phyloP scores from a whole-genome alignment of 2,888 invertebrate species.

The Amphipoea oculea region DNA sequence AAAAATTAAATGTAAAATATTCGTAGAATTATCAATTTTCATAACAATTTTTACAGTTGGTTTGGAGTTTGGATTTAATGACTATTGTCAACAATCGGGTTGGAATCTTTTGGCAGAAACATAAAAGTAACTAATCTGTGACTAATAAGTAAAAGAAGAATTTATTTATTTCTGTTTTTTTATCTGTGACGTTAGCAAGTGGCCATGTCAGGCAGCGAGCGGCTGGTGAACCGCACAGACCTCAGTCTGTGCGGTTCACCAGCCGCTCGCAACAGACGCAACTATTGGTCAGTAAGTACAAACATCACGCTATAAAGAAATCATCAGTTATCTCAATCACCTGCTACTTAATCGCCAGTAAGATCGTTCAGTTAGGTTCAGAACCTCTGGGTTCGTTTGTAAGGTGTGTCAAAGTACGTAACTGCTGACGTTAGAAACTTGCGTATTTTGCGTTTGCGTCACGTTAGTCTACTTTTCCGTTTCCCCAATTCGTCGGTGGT shows the following conservation, averaged over 20 bases:
- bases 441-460: not conserved
- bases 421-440: not conserved
- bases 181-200: not conserved
- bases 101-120: not conserved
- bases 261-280: not conserved
- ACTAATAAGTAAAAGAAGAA: no score
- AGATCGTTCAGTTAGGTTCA: no score
- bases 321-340: not conserved
- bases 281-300: not conserved
- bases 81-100: not conserved
- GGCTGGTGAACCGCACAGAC: no score
- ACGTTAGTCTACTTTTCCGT: constrained; percentile 8
- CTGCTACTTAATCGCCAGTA: not conserved
- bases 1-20: not conserved
- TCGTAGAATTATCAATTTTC: not conserved
- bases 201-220: not conserved
- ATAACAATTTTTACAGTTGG: not conserved
- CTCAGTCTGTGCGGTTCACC: not conserved
- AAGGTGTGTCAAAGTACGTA: not conserved
- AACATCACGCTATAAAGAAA: not conserved
- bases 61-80: not conserved
- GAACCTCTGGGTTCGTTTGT: not conserved
- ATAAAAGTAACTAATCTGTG: not conserved
- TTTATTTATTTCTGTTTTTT: no score
- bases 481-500: not conserved